A percentile compares a stretch with the other conserved stretches of the same genome.
phyloP scores from a whole-genome alignment of 2,888 invertebrate genomes.

The Pristionchus fissidentatus region DNA sequence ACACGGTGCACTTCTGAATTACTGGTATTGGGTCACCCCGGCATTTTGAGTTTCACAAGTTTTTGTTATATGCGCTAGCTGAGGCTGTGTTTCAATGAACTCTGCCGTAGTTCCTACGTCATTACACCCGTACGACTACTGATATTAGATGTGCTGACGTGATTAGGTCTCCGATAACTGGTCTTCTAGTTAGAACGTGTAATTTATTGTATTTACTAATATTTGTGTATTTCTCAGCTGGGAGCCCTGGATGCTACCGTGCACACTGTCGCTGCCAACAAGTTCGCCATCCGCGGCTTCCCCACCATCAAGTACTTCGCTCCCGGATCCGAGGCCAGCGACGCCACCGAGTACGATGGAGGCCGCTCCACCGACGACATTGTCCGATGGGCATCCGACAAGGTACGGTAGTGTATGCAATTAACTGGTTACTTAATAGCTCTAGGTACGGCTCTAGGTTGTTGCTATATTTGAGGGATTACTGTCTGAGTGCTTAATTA shows the following conservation, averaged over 20 bases:
- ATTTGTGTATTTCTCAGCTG: slow-evolving; percentile 77
- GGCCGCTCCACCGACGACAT: slow-evolving; percentile 91
- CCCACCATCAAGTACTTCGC: slow-evolving; percentile 88
- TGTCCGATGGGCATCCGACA: slow-evolving; percentile 85
- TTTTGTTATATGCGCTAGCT: no score
- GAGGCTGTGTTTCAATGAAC: no score
- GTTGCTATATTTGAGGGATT: not conserved
- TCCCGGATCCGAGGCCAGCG: slow-evolving; percentile 80
- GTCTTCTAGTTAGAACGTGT: no score
- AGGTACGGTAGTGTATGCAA: slow-evolving; percentile 48
- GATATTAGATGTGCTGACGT: no score
- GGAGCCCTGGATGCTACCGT: slow-evolving; percentile 97
- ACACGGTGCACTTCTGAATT: not conserved
- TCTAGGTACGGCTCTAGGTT: no score
- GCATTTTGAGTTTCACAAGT: not conserved
- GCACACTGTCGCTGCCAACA: slow-evolving; percentile 86
- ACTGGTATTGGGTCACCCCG: not conserved
- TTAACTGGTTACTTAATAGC: not conserved
- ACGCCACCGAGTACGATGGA: slow-evolving; percentile 88
- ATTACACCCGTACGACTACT: no score
- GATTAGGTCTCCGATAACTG: no score
- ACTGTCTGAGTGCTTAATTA: not conserved
- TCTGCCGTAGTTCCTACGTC: no score
- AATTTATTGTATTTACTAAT: no score
- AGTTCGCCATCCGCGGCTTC: slow-evolving; percentile 90